phyloP scores from a whole-genome alignment of 2,888 invertebrate species.

The Iselma pallidipennis region DNA sequence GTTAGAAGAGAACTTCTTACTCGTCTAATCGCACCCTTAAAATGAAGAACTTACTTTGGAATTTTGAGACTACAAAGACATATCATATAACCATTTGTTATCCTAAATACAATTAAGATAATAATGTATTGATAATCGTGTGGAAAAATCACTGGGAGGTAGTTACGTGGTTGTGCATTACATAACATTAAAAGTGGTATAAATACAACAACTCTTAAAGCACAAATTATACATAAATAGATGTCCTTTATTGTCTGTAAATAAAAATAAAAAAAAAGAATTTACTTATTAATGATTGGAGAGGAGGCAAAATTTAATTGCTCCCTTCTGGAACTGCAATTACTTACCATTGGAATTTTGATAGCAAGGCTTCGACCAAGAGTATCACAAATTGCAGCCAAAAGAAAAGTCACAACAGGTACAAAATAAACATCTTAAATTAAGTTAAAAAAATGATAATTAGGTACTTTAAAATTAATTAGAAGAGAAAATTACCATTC shows the following conservation, averaged over 20 bases:
- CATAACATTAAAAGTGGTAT: not conserved
- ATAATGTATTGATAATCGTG: not conserved
- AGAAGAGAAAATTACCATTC: conserved; percentile 8
- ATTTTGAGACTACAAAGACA: not conserved
- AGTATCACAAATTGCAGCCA: not conserved
- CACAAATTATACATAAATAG: not conserved
- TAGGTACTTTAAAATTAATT: too few species aligned
- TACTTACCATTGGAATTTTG: not conserved
- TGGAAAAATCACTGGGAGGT: not conserved
- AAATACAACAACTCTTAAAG: not conserved
- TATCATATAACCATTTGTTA: not conserved
- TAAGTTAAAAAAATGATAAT: not conserved
- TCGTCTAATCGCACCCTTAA: too few species aligned
- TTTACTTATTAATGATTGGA: not conserved
- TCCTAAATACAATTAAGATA: not conserved
- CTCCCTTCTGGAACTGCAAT: too few species aligned
- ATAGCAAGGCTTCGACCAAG: not conserved
- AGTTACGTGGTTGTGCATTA: not conserved
- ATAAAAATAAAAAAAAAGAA: not conserved
- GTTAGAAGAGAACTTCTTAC: too few species aligned
- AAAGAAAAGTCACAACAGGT: not conserved
- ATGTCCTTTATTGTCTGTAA: not conserved
- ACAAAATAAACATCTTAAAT: conserved; percentile 2
- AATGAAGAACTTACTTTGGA: not conserved
- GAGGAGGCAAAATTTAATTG: too few species aligned